A percentile compares a stretch with the other conserved stretches of the same genome.
Conservation (phyloP, 1,140 invertebrate species). For the Pogonus chalceus region DNA sequence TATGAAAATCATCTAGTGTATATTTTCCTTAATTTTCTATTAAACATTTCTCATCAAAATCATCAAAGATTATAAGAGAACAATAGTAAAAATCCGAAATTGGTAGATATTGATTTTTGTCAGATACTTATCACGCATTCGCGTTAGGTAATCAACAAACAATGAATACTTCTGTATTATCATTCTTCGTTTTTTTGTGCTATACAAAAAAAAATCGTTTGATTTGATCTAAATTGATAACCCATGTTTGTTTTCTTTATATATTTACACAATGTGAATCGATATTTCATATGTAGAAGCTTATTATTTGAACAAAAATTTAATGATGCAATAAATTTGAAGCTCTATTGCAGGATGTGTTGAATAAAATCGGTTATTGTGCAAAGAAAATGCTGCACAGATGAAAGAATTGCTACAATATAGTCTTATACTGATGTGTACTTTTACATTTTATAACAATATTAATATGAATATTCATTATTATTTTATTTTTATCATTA, state of each 20-base stretch:
- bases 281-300: not conserved
- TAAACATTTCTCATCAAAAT: not conserved
- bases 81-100: not conserved
- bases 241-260: not conserved
- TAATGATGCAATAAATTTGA: not conserved
- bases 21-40: not conserved
- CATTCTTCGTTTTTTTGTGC: not conserved
- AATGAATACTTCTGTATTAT: not conserved
- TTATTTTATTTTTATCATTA: too few relatives aligned
- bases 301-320: not conserved
- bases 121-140: not conserved
- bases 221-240: not conserved
- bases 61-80: not conserved
- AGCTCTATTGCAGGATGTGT: too few relatives aligned
- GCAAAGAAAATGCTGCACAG: too few relatives aligned
- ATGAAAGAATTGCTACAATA: too few relatives aligned
- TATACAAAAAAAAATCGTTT: not conserved
- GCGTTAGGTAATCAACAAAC: not conserved
- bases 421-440: too few relatives aligned
- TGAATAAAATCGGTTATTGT: too few relatives aligned
- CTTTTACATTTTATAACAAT: too few relatives aligned
- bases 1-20: not conserved
- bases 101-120: not conserved
- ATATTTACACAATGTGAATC: not conserved
- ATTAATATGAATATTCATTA: too few relatives aligned